These are phyloP conservation scores for Macrotrachela quadricornifera DNA, from an alignment of 1,140 invertebrate genomes.

Conservation along the genomic window DNA sequence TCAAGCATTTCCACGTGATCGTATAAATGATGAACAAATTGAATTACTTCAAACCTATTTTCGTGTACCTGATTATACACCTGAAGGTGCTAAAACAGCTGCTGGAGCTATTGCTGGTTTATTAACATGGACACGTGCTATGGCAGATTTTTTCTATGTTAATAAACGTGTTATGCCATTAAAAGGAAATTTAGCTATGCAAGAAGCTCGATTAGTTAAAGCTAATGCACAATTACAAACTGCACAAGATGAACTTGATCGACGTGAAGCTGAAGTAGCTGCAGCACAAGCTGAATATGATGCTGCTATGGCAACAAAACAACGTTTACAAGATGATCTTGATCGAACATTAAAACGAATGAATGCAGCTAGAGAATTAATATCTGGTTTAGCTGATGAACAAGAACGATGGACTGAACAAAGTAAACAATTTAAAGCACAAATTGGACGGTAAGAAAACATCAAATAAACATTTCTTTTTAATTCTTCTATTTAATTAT, in stretches of 20 bases:
- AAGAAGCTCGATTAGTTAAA: constrained; percentile 63
- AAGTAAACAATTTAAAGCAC: constrained; percentile 78
- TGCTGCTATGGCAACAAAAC: constrained; percentile 69
- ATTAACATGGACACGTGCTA: constrained; percentile 84
- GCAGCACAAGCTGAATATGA: constrained; percentile 78
- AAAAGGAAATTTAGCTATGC: constrained; percentile 70
- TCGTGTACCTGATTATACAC: constrained; percentile 44
- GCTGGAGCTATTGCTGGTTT: constrained; percentile 85
- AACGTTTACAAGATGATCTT: constrained; percentile 57
- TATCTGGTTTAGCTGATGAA: constrained; percentile 76
- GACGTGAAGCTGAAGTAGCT: constrained; percentile 64
- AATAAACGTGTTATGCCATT: constrained; percentile 86
- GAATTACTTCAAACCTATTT: constrained; percentile 75
- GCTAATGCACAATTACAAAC: constrained; percentile 52
- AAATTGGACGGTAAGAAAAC: constrained; percentile 37
- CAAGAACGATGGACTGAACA: constrained; percentile 84
- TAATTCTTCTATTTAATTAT: constrained; percentile 3
- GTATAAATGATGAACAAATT: constrained; percentile 88
- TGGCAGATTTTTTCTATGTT: constrained; percentile 80
- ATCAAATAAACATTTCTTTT: too few relatives aligned
- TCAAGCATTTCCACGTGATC: constrained; percentile 84
- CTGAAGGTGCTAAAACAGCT: constrained; percentile 25
- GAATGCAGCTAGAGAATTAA: constrained; percentile 74
- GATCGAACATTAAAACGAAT: constrained; percentile 77
- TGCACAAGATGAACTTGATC: constrained; percentile 63